Conservation (phyloP, 35 echinoderm and acorn worm species). For the Chiridota heheva region DNA sequence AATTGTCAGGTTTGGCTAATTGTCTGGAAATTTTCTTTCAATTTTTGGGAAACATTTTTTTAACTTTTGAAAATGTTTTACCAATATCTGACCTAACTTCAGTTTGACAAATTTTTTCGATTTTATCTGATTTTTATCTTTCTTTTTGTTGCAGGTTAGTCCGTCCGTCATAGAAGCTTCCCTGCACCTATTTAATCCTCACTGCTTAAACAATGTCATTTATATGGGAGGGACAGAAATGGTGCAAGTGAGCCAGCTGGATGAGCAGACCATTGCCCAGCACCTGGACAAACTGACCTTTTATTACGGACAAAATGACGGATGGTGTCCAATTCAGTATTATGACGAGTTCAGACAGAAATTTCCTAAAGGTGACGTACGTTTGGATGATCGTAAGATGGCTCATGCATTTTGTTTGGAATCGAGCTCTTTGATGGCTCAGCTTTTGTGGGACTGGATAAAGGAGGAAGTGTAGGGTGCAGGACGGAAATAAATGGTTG, state of each 20-base stretch:
- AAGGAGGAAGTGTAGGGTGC: conserved; percentile 34
- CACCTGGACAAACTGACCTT: conserved; percentile 40
- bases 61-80: no score
- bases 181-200: conserved; percentile 29
- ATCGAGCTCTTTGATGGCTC: conserved; percentile 31
- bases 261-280: conserved; percentile 1
- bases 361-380: conserved; percentile 16
- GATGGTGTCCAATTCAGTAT: conserved; percentile 42
- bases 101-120: no score
- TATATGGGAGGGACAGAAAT: conserved; percentile 46
- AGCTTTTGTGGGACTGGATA: conserved; percentile 42
- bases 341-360: conserved; percentile 23
- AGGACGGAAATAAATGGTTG: no score
- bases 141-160: conserved; percentile 7
- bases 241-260: conserved; percentile 36
- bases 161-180: conserved; percentile 9
- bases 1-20: no score
- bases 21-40: no score
- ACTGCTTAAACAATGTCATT: conserved; percentile 43
- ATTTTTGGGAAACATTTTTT: no score
- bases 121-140: no score
- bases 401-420: conserved; percentile 44
- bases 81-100: no score
- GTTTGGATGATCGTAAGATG: conserved; percentile 18
- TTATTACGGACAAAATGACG: conserved; percentile 42